These are phyloP conservation scores for Tragelaphus imberbis DNA, from an alignment of 2,113 vertebrate species.

Conservation along the genomic window DNA sequence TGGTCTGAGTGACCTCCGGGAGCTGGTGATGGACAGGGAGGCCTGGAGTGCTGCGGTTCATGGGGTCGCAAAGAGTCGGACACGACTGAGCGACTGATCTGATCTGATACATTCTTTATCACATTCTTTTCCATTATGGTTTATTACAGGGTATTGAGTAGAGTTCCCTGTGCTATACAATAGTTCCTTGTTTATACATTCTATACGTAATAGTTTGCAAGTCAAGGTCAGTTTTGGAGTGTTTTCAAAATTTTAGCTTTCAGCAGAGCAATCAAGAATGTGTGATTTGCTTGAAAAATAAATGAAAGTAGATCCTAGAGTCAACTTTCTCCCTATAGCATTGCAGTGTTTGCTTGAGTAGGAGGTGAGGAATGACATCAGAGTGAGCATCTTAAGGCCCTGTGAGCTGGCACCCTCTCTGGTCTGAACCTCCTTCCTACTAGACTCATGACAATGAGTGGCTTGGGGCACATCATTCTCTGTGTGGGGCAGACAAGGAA, in stretches of 20 bases:
- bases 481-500: neutral
- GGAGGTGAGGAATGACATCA: neutral
- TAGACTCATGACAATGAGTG: neutral
- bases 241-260: neutral
- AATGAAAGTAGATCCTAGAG: neutral
- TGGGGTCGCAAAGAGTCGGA: too few species aligned
- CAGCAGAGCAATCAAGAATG: neutral
- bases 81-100: too few species aligned
- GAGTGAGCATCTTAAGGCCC: rapidly evolving
- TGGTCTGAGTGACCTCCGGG: too few species aligned
- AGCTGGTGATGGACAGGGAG: too few species aligned
- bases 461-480: neutral
- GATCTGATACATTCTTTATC: neutral
- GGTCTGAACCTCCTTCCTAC: neutral
- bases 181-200: neutral
- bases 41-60: too few species aligned
- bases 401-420: neutral
- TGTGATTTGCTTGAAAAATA: neutral
- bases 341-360: neutral
- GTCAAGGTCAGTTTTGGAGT: neutral
- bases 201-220: neutral
- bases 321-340: neutral
- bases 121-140: neutral
- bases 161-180: neutral
- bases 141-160: neutral